Base-by-base conservation (phyloP, 2,888 invertebrate genomes). In the Cataglyphis cursor region DNA sequence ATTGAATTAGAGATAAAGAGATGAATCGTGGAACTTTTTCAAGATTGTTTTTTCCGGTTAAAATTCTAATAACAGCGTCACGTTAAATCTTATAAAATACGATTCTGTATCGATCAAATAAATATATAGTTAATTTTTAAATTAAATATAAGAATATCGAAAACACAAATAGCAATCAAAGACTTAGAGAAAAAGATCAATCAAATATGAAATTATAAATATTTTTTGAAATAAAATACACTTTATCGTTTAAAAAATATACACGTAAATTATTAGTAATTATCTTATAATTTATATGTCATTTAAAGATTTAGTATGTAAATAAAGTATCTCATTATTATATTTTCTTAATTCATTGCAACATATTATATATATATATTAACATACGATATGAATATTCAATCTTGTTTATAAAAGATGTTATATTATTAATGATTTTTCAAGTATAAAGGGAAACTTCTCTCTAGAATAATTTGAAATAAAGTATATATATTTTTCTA, bases 1-100 rank as follows among this genome's bases (percentile, higher is more conserved):
- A 90, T 91, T 92, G 86, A 85, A 82, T 74, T 81, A n/a, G 65
- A 38, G 35, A 48, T 21, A 21, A 24, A 72, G 61, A 78, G 61
- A 21, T 38, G 12, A 48, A n/a, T n/a, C 38, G 64, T 6, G 35
- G 38, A 74, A n/a, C 48, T 24, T 73, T 21, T 41, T 18, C 82
- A 84, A 85, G 86, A 82, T 44, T 62, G 21, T 68, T 28, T 28
- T 74, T 84, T 85, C 76, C 51, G 70, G 62, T 74, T 41, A 24
- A 31, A 28, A 81, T 68, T 4, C 18, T 4, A 4, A 73, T 28
- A n/a, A 12, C 18, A 44, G 10, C 9, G 15, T 72, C n/a, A 0
- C n/a, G 12, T 59, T 72, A 3, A 2, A 15, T 12, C 9, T 35
- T 8, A 48, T 5, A 6, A 54, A 48, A 54, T 9, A 2, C 31